Percentiles rank a stretch among this genome's conserved stretches.
phyloP scores from a whole-genome alignment of 2,888 invertebrate genomes.

The Calameuta filiformis region DNA sequence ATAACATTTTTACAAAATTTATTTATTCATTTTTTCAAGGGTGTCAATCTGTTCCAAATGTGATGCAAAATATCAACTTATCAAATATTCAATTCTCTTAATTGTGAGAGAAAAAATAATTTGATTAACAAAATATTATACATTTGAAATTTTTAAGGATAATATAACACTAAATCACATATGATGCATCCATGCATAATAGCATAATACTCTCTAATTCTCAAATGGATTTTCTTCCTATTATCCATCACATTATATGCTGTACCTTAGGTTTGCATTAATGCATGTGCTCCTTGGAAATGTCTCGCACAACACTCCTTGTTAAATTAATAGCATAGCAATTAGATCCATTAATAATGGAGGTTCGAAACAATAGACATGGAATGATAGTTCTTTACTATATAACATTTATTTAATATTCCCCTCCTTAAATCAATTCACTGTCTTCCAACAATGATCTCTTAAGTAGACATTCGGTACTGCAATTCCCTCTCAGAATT shows the following conservation, averaged over 20 bases:
- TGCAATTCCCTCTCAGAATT: background rate
- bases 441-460: background rate
- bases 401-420: background rate
- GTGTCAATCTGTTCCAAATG: too few relatives aligned
- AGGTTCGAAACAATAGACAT: background rate
- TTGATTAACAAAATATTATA: background rate
- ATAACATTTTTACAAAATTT: background rate
- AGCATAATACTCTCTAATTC: background rate
- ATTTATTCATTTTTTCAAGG: background rate
- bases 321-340: background rate
- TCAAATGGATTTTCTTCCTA: background rate
- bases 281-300: background rate
- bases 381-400: background rate
- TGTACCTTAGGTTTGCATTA: background rate
- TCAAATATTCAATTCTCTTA: too few relatives aligned
- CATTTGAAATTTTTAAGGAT: background rate
- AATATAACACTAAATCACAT: background rate
- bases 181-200: background rate
- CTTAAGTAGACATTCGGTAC: background rate
- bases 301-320: background rate
- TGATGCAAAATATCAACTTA: background rate
- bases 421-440: background rate
- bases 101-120: background rate
- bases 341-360: conserved; percentile 1
- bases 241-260: background rate